Conservation (phyloP, 2,888 invertebrate species). For the Amphipyra berbera region DNA sequence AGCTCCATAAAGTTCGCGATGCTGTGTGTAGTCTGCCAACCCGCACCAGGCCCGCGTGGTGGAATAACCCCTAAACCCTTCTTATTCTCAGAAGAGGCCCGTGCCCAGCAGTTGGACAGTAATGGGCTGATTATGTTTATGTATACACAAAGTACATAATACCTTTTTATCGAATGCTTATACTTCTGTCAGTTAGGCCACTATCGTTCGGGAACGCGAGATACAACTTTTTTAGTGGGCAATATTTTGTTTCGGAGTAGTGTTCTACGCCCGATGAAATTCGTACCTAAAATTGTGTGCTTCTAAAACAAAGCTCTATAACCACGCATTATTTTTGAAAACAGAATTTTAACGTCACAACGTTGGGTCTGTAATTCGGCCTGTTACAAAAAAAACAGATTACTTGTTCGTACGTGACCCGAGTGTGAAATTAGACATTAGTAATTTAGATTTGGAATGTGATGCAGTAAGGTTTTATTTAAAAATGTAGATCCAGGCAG, state of each 20-base stretch:
- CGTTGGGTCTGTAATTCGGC: conserved; percentile 24
- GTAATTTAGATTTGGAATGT: conserved; percentile 14
- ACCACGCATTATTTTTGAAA: conserved; percentile 19
- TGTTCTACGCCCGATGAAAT: conserved; percentile 32
- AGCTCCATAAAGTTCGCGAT: no score
- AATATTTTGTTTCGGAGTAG: conserved; percentile 26
- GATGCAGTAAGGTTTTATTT: conserved; percentile 13
- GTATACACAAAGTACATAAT: no score
- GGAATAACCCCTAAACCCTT: no score
- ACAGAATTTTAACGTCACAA: conserved; percentile 6
- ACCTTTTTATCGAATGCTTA: conserved; percentile 20
- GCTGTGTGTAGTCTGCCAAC: no score
- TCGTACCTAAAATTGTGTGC: conserved; percentile 20
- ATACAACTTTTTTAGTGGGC: conserved; percentile 14
- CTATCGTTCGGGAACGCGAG: conserved; percentile 11
- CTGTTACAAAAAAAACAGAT: conserved; percentile 26
- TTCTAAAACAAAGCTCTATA: conserved; percentile 23
- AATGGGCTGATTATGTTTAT: no score
- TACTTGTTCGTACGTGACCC: conserved; percentile 18
- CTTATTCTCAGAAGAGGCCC: no score
- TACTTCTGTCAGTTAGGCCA: conserved; percentile 17
- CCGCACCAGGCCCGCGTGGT: no score
- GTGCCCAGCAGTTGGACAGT: no score
- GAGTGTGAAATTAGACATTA: conserved; percentile 26
- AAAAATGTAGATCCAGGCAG: background rate